Conservation (phyloP, 2,888 invertebrate genomes). For the Spatulosminthurus flaviceps region DNA sequence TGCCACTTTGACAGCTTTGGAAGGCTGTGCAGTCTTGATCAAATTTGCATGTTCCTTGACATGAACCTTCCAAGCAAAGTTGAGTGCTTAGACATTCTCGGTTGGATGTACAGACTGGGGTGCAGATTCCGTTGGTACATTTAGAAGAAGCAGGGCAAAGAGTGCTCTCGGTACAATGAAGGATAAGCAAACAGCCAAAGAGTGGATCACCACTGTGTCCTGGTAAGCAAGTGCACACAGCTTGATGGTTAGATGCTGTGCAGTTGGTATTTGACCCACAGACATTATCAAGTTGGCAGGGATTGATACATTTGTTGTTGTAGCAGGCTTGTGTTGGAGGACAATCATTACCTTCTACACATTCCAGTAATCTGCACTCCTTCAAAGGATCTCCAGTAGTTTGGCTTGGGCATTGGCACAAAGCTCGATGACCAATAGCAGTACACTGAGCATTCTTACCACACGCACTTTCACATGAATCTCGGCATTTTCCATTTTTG, state of each 20-base stretch:
- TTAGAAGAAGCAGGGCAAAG: conserved; percentile 86
- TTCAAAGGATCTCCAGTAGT: conserved; percentile 64
- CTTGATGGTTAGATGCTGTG: conserved; percentile 76
- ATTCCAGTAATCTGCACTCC: conserved; percentile 61
- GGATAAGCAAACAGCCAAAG: conserved; percentile 82
- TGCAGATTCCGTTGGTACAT: conserved; percentile 83
- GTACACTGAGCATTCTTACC: conserved; percentile 81
- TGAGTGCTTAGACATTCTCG: conserved; percentile 87
- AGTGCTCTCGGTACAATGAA: conserved; percentile 81
- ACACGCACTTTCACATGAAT: conserved; percentile 82
- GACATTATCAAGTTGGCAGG: conserved; percentile 81
- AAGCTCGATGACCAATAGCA: conserved; percentile 82
- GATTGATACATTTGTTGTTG: conserved; percentile 81
- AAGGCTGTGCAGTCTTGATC: conserved; percentile 85
- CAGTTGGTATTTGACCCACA: conserved; percentile 83
- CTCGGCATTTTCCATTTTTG: conserved; percentile 75
- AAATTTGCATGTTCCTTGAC: conserved; percentile 82
- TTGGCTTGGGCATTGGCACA: conserved; percentile 74
- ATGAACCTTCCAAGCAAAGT: conserved; percentile 84
- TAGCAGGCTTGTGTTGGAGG: conserved; percentile 76
- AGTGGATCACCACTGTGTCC: conserved; percentile 88
- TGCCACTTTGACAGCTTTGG: conserved; percentile 83
- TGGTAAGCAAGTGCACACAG: conserved; percentile 82
- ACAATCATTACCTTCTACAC: conserved; percentile 79
- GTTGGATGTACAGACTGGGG: conserved; percentile 75